Base-by-base conservation (phyloP, 2,797 vertebrate genomes). In the Mastacembelus armatus region DNA sequence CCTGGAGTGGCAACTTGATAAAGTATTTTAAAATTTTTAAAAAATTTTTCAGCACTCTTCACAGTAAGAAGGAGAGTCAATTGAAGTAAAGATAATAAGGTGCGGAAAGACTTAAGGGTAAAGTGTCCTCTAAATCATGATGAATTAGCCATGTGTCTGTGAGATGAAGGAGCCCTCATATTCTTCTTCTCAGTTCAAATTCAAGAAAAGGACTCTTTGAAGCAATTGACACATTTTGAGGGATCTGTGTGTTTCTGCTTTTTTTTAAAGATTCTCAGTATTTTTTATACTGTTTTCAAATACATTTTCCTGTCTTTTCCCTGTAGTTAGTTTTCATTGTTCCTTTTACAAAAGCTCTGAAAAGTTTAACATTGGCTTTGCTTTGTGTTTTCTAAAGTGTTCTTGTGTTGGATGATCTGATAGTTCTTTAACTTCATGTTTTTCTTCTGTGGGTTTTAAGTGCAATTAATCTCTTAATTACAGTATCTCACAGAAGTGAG, bases 161-260 rank as follows among this genome's bases (percentile, higher is more conserved):
- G 22, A 73, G 65, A 66, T 54, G 39, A 67, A 80, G 42, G 16
- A 27, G 43, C 36, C 59, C 47, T 71, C 32, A 9, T 52, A 38
- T 44, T 36, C 5, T 69, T 64, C 22, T 7, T 33, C 62, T 65
- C n/a, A 59, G 51, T 51, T 68, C 27, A 71, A 38, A 75, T 66
- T 59, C 40, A 64, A 45, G 45, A 58, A 36, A 40, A 62, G 35
- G 10, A 9, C 51, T 56, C 60, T 64, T 33, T 51, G 22, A 43
- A 33, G 24, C 51, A 48, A 39, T 40, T 16, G 27, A 56, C 44
- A 58, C 47, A 49, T 62, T 67, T 66, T 32, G 4, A 59, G 48
- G 66, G 44, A 54, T 71, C 12, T n/a, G 19, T 59, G 62, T 54
- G 30, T 56, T 40, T 57, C 11, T 24, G 29, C 14, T 16, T 16